Conservation (phyloP, 2,888 invertebrate species). For the Scaptomyza flava region DNA sequence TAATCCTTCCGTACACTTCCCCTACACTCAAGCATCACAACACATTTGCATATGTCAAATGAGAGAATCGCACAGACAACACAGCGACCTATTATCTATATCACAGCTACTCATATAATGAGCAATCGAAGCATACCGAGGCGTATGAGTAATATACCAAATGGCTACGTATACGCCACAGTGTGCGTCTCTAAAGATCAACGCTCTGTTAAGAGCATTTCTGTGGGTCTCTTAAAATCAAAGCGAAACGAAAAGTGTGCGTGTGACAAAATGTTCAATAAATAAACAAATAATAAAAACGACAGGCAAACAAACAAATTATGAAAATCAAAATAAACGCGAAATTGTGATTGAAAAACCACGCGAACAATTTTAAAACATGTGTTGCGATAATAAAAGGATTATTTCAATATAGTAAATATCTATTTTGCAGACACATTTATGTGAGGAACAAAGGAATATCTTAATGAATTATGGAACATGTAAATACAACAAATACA, state of each 20-base stretch:
- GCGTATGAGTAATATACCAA: constrained; percentile 69
- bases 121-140: constrained; percentile 45
- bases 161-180: constrained; percentile 67
- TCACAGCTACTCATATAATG: constrained; percentile 27
- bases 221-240: constrained; percentile 44
- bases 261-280: constrained; percentile 68
- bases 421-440: constrained; percentile 48
- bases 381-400: constrained; percentile 13
- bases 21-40: no score
- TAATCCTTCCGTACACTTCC: background rate
- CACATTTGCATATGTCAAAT: no score
- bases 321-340: constrained; percentile 54
- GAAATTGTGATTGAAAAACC: constrained; percentile 11
- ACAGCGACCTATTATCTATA: constrained; percentile 11
- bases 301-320: constrained; percentile 68
- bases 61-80: constrained; percentile 18
- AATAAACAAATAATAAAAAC: constrained; percentile 67
- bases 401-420: constrained; percentile 14
- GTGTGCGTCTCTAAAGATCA: constrained; percentile 53
- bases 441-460: constrained; percentile 46
- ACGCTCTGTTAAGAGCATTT: constrained; percentile 52
- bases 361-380: constrained; percentile 12
- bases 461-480: constrained; percentile 81
- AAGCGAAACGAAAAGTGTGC: constrained; percentile 59
- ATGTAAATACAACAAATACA: constrained; percentile 78